Conservation (phyloP, 2,113 vertebrate species). For the Coryphaenoides rupestris region DNA sequence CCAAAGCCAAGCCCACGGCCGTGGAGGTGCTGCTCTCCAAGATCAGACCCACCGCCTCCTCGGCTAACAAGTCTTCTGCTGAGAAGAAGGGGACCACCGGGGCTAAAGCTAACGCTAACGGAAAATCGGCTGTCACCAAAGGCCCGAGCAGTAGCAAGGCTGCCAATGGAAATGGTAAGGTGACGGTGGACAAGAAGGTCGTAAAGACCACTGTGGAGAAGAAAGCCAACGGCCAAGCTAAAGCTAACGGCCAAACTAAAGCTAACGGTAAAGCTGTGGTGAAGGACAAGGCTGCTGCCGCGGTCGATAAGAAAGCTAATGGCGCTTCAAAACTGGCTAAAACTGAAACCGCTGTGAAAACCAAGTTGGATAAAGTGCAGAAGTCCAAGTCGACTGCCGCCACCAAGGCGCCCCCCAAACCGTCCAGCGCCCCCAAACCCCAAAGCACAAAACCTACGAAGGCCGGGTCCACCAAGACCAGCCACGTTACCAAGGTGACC, state of each 20-base stretch:
- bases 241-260: slow-evolving; percentile 52
- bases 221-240: slow-evolving; percentile 41
- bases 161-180: slow-evolving; percentile 35
- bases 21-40: slow-evolving; percentile 56
- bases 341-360: slow-evolving; percentile 54
- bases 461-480: slow-evolving; percentile 45
- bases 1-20: slow-evolving; percentile 58
- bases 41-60: slow-evolving; percentile 57
- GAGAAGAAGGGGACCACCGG: slow-evolving; percentile 17
- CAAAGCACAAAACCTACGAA: slow-evolving; percentile 57
- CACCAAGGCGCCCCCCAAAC: slow-evolving; percentile 41
- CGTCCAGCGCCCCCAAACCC: slow-evolving; percentile 48
- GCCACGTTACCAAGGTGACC: slow-evolving; percentile 45
- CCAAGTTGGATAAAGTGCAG: slow-evolving; percentile 38
- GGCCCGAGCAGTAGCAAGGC: slow-evolving; percentile 34
- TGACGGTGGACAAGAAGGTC: slow-evolving; percentile 2
- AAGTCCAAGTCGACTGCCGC: slow-evolving; percentile 42
- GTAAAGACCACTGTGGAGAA: slow-evolving; percentile 27
- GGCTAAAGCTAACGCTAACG: slow-evolving; percentile 42
- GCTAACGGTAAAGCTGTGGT: slow-evolving; percentile 35
- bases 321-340: slow-evolving; percentile 37
- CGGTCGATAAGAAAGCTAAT: slow-evolving; percentile 47
- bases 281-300: slow-evolving; percentile 14
- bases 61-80: slow-evolving; percentile 46
- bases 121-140: slow-evolving; percentile 7